These are phyloP conservation scores for Scaptomyza graminum DNA, from an alignment of 1,140 invertebrate species.

Conservation along the genomic window DNA sequence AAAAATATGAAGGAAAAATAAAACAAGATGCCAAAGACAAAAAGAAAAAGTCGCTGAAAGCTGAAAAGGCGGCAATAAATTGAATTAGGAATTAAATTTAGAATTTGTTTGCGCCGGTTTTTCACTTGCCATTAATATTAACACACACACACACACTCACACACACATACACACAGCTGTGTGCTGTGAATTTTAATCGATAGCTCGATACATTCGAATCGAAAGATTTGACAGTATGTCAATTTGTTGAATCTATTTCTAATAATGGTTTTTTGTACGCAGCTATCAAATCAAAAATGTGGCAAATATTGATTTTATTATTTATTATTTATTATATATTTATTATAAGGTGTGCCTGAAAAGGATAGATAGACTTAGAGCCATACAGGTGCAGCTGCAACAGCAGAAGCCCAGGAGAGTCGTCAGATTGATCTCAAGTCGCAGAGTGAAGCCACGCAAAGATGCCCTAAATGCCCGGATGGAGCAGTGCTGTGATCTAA, in stretches of 20 bases:
- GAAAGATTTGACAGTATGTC: neutral
- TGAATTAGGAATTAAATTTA: conserved; percentile 75
- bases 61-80: conserved; percentile 64
- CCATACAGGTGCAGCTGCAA: neutral
- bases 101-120: conserved; percentile 42
- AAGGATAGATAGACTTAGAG: neutral
- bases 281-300: conserved; percentile 6
- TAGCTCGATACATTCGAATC: neutral
- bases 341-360: neutral
- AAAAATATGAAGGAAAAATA: neutral
- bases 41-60: conserved; percentile 32
- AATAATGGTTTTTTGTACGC: neutral
- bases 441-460: neutral
- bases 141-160: neutral
- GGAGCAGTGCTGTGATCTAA: conserved; percentile 42
- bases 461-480: conserved; percentile 20
- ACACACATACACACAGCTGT: neutral
- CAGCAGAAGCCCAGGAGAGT: neutral
- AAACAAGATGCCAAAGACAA: conserved; percentile 20
- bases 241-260: too few relatives aligned
- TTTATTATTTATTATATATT: too few relatives aligned
- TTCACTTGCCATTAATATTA: conserved; percentile 15
- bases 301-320: conserved; percentile 12
- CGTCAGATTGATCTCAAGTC: neutral
- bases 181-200: neutral